Evolutionary conservation across 2,113 vertebrate species (phyloP), one percentile per base, ranked within the genome.

Genomic region (Lophotis ruficrista): DNA sequence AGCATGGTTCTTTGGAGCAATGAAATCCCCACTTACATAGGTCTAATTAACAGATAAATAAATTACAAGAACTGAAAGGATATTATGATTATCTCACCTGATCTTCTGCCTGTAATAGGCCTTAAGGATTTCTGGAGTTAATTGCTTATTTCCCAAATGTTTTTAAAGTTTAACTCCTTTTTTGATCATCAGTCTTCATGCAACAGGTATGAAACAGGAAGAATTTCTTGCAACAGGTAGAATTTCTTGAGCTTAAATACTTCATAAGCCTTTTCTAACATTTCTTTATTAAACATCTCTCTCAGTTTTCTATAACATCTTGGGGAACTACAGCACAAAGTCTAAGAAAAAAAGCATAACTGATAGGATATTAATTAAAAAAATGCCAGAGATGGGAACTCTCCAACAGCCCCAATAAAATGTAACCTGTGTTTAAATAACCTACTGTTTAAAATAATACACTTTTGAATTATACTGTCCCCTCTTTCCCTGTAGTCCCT

Each of bases 41-140:
- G 58, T 81, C 41, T 95, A 90, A 96, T 97, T 93, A 92, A 86
- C 73, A 83, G 85, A 92, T 72, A 97, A 94, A 96, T 93, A 93
- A 80, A 94, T 94, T 72, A 58, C 33, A 86, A 88, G 79, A 85
- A 92, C 41, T 93, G 71, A 88, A 92, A 93, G 62, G 23, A 58
- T 51, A 54, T 90, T 45, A 41, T 92, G n/a, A 86, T 94, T 94
- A 92, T 86, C 91, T 90, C 66, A 88, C 66, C 62, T 69, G 53
- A 92, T 93, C 62, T 87, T 89, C 73, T 92, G 10, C 45, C 57
- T 83, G 27, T 76, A 92, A 79, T n/a, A 72, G 50, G 27, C 82
- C 71, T 80, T 73, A 27, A 86, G 56, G 75, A 86, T 83, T 92
- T 93, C 85, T 93, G 54, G 24, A 94, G 50, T 80, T 87, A 79